phyloP scores from a whole-genome alignment of 2,888 invertebrate species.

The Hetaerina titia region DNA sequence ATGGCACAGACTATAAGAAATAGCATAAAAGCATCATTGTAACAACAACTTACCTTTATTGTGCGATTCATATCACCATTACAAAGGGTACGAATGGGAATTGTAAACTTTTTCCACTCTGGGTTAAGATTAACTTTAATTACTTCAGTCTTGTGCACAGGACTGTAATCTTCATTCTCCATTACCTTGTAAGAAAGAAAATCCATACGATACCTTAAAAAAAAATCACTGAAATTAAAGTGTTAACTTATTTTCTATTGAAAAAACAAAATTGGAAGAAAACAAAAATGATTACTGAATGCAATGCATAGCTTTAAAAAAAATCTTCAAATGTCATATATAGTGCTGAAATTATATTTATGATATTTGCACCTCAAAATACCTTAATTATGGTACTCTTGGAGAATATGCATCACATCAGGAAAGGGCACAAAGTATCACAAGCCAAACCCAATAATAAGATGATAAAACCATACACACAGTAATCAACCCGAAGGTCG shows the following conservation, averaged over 20 bases:
- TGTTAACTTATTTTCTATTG: background rate
- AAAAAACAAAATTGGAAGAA: background rate
- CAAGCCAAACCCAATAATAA: too few species aligned
- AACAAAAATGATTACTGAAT: background rate
- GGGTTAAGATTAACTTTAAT: slow-evolving; percentile 79
- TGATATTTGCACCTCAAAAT: background rate
- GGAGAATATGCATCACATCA: too few species aligned
- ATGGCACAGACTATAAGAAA: background rate
- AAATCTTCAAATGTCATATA: background rate
- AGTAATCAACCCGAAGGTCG: too few species aligned
- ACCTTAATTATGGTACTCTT: too few species aligned
- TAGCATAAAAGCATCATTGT: too few species aligned
- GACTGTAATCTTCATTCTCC: slow-evolving; percentile 52
- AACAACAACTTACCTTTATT: slow-evolving; percentile 76
- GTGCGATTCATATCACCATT: slow-evolving; percentile 79
- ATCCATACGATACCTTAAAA: background rate
- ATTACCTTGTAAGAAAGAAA: background rate
- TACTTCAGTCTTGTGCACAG: slow-evolving; percentile 79
- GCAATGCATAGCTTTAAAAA: background rate
- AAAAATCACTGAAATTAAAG: background rate
- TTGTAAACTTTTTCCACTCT: slow-evolving; percentile 78
- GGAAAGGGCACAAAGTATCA: too few species aligned
- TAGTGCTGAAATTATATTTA: background rate
- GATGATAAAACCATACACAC: too few species aligned
- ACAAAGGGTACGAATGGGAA: slow-evolving; percentile 78